A percentile compares a stretch with the other conserved stretches of the same genome.
These are phyloP conservation scores for Caenorhabditis sp. DNA, from an alignment of 2,888 invertebrate species.

Conservation along the genomic window DNA sequence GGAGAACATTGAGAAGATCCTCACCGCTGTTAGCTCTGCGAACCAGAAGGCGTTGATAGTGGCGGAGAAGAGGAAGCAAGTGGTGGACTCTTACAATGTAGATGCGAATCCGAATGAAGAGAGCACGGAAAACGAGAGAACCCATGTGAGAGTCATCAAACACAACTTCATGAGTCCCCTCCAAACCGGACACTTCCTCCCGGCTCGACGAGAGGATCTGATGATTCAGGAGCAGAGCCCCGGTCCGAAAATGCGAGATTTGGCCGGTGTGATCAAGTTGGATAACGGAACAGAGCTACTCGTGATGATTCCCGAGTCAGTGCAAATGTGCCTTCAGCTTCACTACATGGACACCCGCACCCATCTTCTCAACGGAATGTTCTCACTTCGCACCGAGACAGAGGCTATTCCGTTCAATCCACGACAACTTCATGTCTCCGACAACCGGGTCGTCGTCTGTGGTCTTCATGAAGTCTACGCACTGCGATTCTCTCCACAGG, in stretches of 20 bases:
- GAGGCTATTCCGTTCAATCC: constrained; percentile 66
- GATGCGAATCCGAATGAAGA: constrained; percentile 10
- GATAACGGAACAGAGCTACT: constrained; percentile 54
- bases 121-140: too few relatives aligned
- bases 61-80: constrained; percentile 31
- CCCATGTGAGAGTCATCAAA: constrained; percentile 16
- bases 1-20: constrained; percentile 21
- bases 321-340: constrained; percentile 30
- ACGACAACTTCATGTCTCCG: constrained; percentile 47
- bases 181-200: constrained; percentile 38
- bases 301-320: constrained; percentile 38
- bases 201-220: constrained; percentile 11
- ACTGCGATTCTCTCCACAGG: constrained; percentile 62
- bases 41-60: constrained; percentile 57
- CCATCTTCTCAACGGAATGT: constrained; percentile 44
- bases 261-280: constrained; percentile 42
- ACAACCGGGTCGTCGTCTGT: constrained; percentile 61
- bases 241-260: constrained; percentile 10
- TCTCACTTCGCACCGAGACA: constrained; percentile 52
- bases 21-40: constrained; percentile 39
- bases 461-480: constrained; percentile 65
- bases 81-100: constrained; percentile 31
- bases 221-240: constrained; percentile 9
- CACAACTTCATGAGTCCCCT: constrained; percentile 39
- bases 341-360: constrained; percentile 53